A percentile compares a stretch with the other conserved stretches of the same genome.
These are phyloP conservation scores for Bufo gargarizans DNA, from an alignment of 2,113 vertebrate species.

Conservation along the genomic window DNA sequence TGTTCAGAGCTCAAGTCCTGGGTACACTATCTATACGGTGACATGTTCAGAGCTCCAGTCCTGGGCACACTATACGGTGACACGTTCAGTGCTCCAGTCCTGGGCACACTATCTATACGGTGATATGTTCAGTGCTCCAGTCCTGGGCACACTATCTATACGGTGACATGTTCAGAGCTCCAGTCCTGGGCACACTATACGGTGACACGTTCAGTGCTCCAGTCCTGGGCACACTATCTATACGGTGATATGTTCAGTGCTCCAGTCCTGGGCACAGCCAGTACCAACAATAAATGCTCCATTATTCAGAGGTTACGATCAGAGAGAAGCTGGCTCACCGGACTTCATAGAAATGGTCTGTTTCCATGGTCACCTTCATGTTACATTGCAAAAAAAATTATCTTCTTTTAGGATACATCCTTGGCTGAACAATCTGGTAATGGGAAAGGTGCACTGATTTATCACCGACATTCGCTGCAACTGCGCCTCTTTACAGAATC, in stretches of 20 bases:
- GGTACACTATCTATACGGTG: too few species aligned
- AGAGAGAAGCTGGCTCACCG: background rate
- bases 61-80: too few species aligned
- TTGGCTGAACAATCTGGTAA: background rate
- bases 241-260: background rate
- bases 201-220: too few species aligned
- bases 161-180: too few species aligned
- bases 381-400: background rate
- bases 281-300: background rate
- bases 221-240: background rate
- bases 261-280: background rate
- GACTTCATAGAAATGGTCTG: constrained; percentile 3
- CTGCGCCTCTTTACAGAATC: background rate
- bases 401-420: background rate
- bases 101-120: too few species aligned
- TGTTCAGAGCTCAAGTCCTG: too few species aligned
- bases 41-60: too few species aligned
- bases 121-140: too few species aligned
- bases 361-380: constrained; percentile 40
- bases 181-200: too few species aligned
- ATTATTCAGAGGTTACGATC: background rate
- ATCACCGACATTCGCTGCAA: background rate
- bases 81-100: too few species aligned
- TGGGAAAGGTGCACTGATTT: background rate
- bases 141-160: too few species aligned